Conservation (phyloP, 2,113 vertebrate species). For the Lophochroa leadbeateri region DNA sequence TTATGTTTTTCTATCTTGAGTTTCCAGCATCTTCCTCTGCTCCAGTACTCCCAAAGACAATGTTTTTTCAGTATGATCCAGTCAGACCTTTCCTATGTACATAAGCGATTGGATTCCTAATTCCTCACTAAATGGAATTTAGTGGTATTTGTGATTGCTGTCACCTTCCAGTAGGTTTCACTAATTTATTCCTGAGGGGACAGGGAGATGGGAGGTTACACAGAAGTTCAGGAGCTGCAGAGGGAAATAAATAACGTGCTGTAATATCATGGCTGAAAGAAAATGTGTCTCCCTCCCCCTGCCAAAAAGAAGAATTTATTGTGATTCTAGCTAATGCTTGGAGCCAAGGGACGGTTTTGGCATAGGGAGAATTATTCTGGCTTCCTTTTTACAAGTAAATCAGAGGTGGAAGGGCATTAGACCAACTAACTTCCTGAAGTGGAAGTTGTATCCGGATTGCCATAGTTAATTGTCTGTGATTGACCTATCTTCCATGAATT, state of each 20-base stretch:
- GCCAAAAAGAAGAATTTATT: neutral
- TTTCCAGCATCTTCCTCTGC: neutral
- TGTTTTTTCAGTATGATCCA: neutral
- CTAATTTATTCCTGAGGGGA: constrained; percentile 26
- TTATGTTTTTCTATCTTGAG: neutral
- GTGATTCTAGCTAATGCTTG: neutral
- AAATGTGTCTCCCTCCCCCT: neutral
- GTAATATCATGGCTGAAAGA: constrained; percentile 10
- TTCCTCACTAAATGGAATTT: neutral
- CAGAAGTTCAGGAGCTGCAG: neutral
- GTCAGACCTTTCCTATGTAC: neutral
- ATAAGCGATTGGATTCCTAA: neutral
- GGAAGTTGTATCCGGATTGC: constrained; percentile 31
- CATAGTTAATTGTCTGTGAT: constrained; percentile 36
- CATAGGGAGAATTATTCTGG: neutral
- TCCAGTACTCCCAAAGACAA: neutral
- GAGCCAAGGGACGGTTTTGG: constrained; percentile 46
- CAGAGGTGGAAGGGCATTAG: constrained; percentile 33
- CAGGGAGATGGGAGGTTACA: neutral
- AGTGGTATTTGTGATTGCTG: neutral
- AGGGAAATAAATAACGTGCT: neutral
- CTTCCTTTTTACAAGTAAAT: constrained; percentile 26
- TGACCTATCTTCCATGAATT: constrained; percentile 1
- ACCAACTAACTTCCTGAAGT: constrained; percentile 30
- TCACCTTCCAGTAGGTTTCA: constrained; percentile 24